phyloP scores from a whole-genome alignment of 1,140 invertebrate genomes.

The Drosophila azteca region DNA sequence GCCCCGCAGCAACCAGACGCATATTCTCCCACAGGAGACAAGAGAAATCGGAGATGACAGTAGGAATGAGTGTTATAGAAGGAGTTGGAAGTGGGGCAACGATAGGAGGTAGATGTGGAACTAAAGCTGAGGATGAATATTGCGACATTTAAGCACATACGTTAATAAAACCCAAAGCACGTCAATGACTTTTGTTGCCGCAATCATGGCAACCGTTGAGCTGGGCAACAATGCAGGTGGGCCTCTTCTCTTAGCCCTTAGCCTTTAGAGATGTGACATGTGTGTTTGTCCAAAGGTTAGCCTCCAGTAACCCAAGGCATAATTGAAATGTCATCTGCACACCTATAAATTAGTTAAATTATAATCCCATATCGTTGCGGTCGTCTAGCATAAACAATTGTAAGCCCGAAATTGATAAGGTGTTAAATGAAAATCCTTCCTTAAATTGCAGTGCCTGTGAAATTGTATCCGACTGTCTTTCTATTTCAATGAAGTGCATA shows the following conservation, averaged over 20 bases:
- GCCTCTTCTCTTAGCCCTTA: not conserved
- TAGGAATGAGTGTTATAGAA: slow-evolving; percentile 6
- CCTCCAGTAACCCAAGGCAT: slow-evolving; percentile 4
- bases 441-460: slow-evolving; percentile 5
- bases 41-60: slow-evolving; percentile 3
- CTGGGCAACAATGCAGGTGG: not conserved
- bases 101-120: too few species aligned
- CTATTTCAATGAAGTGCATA: slow-evolving; percentile 52
- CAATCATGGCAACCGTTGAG: slow-evolving; percentile 51
- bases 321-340: slow-evolving; percentile 49
- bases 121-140: slow-evolving; percentile 19
- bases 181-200: slow-evolving; percentile 61
- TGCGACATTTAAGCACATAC: slow-evolving; percentile 67
- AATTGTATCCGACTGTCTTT: slow-evolving; percentile 6
- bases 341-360: slow-evolving; percentile 47
- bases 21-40: too few species aligned
- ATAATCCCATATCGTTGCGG: slow-evolving; percentile 10
- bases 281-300: slow-evolving; percentile 6
- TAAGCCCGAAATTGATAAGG: slow-evolving; percentile 26
- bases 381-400: slow-evolving; percentile 7
- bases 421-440: slow-evolving; percentile 8
- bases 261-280: too few species aligned
- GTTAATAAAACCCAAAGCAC: slow-evolving; percentile 20
- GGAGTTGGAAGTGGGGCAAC: too few species aligned
- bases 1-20: not conserved